Conservation (phyloP, 2,797 vertebrate genomes). For the Chromobotia macracanthus region DNA sequence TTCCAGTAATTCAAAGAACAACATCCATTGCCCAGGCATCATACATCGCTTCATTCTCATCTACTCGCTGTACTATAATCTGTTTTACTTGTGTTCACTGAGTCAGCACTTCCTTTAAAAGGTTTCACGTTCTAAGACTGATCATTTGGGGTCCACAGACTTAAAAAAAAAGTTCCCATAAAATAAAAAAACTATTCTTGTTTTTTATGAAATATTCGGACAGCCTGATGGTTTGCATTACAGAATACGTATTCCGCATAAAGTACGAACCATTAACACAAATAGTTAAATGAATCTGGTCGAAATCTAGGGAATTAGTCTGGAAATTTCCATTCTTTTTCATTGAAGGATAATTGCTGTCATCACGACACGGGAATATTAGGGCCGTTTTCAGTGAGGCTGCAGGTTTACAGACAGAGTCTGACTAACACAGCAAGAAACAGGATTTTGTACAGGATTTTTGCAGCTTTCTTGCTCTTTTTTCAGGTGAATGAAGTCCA, state of each 20-base stretch:
- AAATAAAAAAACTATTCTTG: too few species aligned
- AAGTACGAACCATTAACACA: slow-evolving; percentile 12
- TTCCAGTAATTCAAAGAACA: too few species aligned
- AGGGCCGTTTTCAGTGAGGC: slow-evolving; percentile 12
- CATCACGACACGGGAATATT: slow-evolving; percentile 32
- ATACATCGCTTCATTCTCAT: slow-evolving; percentile 48
- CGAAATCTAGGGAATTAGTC: slow-evolving; percentile 1
- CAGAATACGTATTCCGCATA: too few species aligned
- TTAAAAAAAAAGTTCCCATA: too few species aligned
- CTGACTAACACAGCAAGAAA: slow-evolving; percentile 44
- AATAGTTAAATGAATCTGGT: slow-evolving; percentile 14
- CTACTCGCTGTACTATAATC: slow-evolving; percentile 55
- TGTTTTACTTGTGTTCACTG: slow-evolving; percentile 48
- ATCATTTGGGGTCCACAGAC: slow-evolving; percentile 25
- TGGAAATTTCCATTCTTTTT: background rate
- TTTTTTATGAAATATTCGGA: too few species aligned
- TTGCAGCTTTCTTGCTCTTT: slow-evolving; percentile 33
- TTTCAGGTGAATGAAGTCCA: slow-evolving; percentile 63
- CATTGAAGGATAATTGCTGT: slow-evolving; percentile 6
- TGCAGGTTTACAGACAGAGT: slow-evolving; percentile 38
- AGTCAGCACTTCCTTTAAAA: slow-evolving; percentile 41
- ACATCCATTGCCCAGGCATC: slow-evolving; percentile 5
- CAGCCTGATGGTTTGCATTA: too few species aligned
- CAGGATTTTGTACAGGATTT: slow-evolving; percentile 38
- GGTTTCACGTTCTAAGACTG: slow-evolving; percentile 36